Evolutionary conservation across 2,888 invertebrate genomes (phyloP), one percentile per base, ranked within the genome.

Genomic region (Galerucella pusilla): DNA sequence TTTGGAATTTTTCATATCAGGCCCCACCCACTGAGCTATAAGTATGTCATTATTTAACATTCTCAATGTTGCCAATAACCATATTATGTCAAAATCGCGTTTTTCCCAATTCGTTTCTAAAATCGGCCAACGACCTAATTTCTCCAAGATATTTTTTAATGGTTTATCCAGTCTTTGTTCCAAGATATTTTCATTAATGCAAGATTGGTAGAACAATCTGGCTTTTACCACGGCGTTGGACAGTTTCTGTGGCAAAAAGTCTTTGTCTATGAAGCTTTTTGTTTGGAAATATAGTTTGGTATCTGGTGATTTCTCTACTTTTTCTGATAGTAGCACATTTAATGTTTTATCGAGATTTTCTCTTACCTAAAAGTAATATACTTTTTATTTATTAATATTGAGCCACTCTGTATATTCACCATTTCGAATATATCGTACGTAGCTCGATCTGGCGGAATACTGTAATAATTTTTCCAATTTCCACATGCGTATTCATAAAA

Each of bases 1-100:
- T 83, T 96, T 94, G 7, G 97, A 97, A 87, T 97, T 96, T 85
- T 96, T 96, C 74, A 97, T 96, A 85, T 98, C 97, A 0, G 97
- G 95, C 12, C 96, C 96, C 9, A 84, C 95, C 94, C 95, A 95
- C 85, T 95, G 93, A 0, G 96, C 93, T 79, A 97, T 91, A 0
- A 97, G 89, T 74, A 96, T 93, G 78, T 96, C 95, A 83, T 96
- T 96, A 86, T 97, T 97, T 84, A 93, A 95, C 46, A 94, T 89
- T 72, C 95, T 90, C 16, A 96, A 85, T 76, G 92, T 91, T 0
- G 94, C 95, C 85, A 95, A 91, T 75, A 94, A 88, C 83, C 90
- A 91, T 61, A 94, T 88, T 92, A 94, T 93, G 84, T 94, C 92
- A 82, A 95, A 95, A 28, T 89, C 86, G 0, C 87, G 86, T 6